A percentile compares a stretch with the other conserved stretches of the same genome.
phyloP scores from a whole-genome alignment of 2,113 vertebrate genomes.

The Otus sunia region DNA sequence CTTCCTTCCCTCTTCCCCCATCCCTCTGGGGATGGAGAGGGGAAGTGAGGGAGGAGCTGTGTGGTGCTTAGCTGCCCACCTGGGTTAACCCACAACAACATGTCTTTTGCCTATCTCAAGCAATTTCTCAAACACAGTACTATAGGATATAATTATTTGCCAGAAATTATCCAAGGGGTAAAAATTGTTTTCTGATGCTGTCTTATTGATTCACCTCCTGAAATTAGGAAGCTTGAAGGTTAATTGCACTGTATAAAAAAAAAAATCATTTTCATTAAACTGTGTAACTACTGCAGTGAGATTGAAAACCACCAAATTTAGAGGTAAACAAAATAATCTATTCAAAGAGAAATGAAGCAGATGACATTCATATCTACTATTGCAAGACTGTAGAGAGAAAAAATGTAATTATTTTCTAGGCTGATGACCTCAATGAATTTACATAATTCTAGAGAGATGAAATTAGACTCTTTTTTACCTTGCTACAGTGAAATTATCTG shows the following conservation, averaged over 20 bases:
- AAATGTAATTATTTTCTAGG: background rate
- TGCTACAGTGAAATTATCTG: slow-evolving; percentile 83
- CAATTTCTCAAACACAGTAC: background rate
- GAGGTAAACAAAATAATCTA: background rate
- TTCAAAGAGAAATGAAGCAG: background rate
- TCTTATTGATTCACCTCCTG: background rate
- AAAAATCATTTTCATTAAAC: background rate
- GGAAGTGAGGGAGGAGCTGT: background rate
- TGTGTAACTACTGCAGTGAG: background rate
- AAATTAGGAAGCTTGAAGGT: background rate
- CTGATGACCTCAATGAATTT: background rate
- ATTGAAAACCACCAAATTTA: background rate
- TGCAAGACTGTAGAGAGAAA: background rate
- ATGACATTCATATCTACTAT: background rate
- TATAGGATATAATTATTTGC: background rate
- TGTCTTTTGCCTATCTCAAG: background rate
- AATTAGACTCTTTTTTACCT: slow-evolving; percentile 76
- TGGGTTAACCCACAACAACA: background rate
- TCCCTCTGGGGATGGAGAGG: background rate
- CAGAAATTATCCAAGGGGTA: background rate
- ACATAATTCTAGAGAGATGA: background rate
- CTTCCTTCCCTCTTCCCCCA: background rate
- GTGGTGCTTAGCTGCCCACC: background rate
- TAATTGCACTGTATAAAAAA: background rate
- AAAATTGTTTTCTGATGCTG: background rate